Evolutionary conservation across 2,113 vertebrate species (phyloP), one percentile per base, ranked within the genome.

Genomic region (Elgaria multicarinata): DNA sequence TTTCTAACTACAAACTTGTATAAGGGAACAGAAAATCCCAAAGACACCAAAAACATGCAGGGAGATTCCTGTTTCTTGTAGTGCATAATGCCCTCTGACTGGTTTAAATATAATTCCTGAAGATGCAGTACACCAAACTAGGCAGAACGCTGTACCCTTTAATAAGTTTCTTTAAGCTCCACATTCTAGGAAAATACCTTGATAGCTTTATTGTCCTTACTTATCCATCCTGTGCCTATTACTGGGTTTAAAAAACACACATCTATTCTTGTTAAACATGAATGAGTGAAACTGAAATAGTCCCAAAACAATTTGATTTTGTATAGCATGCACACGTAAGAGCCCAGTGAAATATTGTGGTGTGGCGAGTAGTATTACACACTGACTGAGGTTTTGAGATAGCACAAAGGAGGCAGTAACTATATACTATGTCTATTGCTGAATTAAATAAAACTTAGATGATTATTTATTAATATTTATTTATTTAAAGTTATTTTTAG

Each of bases 91-190:
- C 90, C 77, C 93, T 64, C 85, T 42, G 67, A 6, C 71, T 89
- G 36, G 75, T 53, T 92, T 78, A 72, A 91, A 83, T 13, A 67
- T 31, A 78, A 79, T 33, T 89, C 78, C 80, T 90, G 69, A 58
- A 55, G 91, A 62, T 64, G 46, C 86, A 1, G 75, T 88, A 87
- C 75, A 46, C 82, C 86, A 20, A 58, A 58, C 67, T 87, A 0
- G 78, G 82, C 64, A 72, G 46, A 90, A 74, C 71, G 36, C 62
- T 88, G 91, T 83, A 75, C 79, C 42, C 83, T 90, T 94, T 89
- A 91, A 93, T 92, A 91, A 95, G 89, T 50, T 88, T 90, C 94
- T 53, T 92, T 91, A 93, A 92, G 93, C 82, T 33, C 82, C 87
- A 0, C 74, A 83, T 92, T 93, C 82, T 87, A 88, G 80, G 77